Evolutionary conservation across 2,888 invertebrate genomes (phyloP).

Genomic region (Chromoteleia sp.): DNA sequence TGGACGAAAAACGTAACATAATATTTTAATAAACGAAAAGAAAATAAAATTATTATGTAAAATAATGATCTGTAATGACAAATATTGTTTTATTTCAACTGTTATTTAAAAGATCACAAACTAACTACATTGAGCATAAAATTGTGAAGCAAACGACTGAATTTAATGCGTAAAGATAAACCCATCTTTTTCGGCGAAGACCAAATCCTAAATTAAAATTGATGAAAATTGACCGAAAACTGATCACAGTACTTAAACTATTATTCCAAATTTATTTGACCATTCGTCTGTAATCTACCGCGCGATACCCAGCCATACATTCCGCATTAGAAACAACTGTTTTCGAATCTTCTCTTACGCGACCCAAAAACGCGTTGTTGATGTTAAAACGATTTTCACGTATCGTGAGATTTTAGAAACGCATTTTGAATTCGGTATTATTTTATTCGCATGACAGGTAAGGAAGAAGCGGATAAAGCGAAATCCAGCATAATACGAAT

Average conservation of each 20-base stretch:
- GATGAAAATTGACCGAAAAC: slow-evolving; percentile 43
- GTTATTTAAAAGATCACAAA: background rate
- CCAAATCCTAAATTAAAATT: slow-evolving; percentile 51
- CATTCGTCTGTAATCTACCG: slow-evolving; percentile 8
- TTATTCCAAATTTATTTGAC: slow-evolving; percentile 56
- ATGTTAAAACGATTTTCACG: slow-evolving; percentile 45
- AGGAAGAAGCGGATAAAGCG: slow-evolving; percentile 1
- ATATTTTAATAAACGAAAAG: too few species aligned
- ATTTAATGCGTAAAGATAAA: slow-evolving; percentile 2
- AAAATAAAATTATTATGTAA: background rate
- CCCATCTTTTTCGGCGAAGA: slow-evolving; percentile 3
- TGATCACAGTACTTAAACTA: slow-evolving; percentile 33
- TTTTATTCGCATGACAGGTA: slow-evolving; percentile 14
- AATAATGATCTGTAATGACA: too few species aligned
- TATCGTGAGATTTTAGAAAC: slow-evolving; percentile 4
- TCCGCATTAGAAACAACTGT: slow-evolving; percentile 51
- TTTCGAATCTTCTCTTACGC: slow-evolving; percentile 39
- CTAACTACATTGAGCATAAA: background rate
- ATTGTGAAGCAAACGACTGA: background rate
- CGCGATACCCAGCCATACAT: slow-evolving; percentile 28
- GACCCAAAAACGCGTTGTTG: slow-evolving; percentile 36
- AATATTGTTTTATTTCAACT: background rate
- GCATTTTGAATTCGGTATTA: background rate
- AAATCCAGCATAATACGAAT: background rate
- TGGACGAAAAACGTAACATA: too few species aligned